Percentiles rank a stretch among this genome's conserved stretches.
Conservation (phyloP, 2,888 invertebrate genomes). For the Sympetrum striolatum region DNA sequence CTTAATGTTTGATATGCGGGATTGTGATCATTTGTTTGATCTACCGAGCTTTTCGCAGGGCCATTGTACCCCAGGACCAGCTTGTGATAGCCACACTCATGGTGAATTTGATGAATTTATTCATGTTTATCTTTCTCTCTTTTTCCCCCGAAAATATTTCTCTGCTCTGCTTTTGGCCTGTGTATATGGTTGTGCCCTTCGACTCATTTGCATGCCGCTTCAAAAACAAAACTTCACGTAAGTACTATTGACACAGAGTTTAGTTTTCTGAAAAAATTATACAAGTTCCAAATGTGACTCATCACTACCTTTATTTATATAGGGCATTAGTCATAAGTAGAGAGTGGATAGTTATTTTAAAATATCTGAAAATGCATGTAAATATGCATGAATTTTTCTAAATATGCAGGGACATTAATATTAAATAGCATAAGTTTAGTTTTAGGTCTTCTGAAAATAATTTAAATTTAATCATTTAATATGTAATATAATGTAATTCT, state of each 20-base stretch:
- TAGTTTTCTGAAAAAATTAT: conserved; percentile 37
- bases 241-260: conserved; percentile 63
- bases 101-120: conserved; percentile 47
- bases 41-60: conserved; percentile 41
- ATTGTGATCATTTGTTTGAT: conserved; percentile 40
- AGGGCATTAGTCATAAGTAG: conserved; percentile 37
- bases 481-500: not conserved
- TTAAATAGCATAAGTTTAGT: not conserved
- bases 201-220: conserved; percentile 79
- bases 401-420: not conserved
- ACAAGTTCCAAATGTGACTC: conserved; percentile 42
- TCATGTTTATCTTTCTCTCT: conserved; percentile 66
- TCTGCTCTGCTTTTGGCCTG: conserved; percentile 80
- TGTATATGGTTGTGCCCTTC: conserved; percentile 80
- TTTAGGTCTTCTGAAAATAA: not conserved
- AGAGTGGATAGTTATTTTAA: conserved; percentile 33
- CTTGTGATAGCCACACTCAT: conserved; percentile 43
- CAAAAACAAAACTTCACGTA: conserved; percentile 76
- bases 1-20: conserved; percentile 37
- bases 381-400: conserved; percentile 20
- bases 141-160: conserved; percentile 73
- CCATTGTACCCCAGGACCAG: conserved; percentile 43
- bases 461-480: not conserved
- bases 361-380: conserved; percentile 19
- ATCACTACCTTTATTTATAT: conserved; percentile 33